Percentiles rank a stretch among this genome's conserved stretches.
phyloP scores from a whole-genome alignment of 2,797 vertebrate genomes.

The Rhabdophis nuchalis region DNA sequence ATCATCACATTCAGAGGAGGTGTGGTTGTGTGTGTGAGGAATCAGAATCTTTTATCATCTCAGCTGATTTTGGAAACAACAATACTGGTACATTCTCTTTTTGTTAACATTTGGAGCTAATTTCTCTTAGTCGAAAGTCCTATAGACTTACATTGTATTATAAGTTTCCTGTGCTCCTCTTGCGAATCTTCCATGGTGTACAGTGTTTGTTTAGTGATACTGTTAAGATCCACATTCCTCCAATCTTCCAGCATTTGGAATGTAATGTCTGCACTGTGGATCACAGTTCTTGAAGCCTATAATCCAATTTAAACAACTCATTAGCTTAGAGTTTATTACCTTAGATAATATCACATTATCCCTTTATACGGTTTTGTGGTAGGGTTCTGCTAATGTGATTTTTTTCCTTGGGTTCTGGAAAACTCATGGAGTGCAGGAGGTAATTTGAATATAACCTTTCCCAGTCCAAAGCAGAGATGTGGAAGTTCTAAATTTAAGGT shows the following conservation, averaged over 20 bases:
- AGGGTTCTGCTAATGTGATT: constrained; percentile 32
- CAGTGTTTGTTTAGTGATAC: constrained; percentile 98
- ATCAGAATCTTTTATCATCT: not conserved
- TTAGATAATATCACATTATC: constrained; percentile 49
- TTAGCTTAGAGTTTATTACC: constrained; percentile 66
- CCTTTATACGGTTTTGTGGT: constrained; percentile 47
- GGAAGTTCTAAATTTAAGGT: not conserved
- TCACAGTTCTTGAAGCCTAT: constrained; percentile 96
- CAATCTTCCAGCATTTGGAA: constrained; percentile 99
- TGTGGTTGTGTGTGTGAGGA: too few relatives aligned
- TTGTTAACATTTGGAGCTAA: not conserved
- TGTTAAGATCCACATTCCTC: constrained; percentile 98
- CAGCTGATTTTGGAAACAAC: not conserved
- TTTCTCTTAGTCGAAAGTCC: constrained; percentile 13
- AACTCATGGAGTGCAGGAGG: not conserved
- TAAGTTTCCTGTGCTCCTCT: constrained; percentile 95
- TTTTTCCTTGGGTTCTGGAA: constrained; percentile 15
- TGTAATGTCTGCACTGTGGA: constrained; percentile 98
- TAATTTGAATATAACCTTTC: constrained; percentile 10
- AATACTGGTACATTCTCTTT: not conserved
- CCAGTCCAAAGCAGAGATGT: constrained; percentile 1
- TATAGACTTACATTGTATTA: constrained; percentile 86
- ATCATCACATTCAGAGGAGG: not conserved
- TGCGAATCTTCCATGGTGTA: constrained; percentile 98
- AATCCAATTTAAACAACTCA: constrained; percentile 60